Conservation (phyloP, 2,888 invertebrate genomes). For the Drosophila atripex region DNA sequence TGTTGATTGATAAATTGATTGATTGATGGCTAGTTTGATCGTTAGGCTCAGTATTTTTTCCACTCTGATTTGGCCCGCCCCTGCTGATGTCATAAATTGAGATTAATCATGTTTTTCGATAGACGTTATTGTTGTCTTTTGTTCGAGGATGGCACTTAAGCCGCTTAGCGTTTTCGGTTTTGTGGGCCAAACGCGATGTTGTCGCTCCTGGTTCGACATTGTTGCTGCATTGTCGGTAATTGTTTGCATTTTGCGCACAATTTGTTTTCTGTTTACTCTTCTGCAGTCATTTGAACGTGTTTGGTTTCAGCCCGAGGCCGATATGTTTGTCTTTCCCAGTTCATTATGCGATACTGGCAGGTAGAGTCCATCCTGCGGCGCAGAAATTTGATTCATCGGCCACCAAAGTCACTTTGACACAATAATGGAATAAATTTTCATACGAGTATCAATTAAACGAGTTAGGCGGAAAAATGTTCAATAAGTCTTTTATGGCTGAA, state of each 20-base stretch:
- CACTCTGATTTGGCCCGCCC: constrained; percentile 17
- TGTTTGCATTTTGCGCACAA: constrained; percentile 36
- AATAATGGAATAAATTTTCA: not conserved
- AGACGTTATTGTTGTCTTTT: constrained; percentile 37
- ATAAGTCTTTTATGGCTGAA: not conserved
- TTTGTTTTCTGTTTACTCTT: constrained; percentile 39
- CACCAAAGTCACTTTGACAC: constrained; percentile 4
- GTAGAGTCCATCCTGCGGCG: not conserved
- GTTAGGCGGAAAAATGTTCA: not conserved
- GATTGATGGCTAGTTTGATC: constrained; percentile 63
- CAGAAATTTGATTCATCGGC: not conserved
- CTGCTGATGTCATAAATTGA: constrained; percentile 72
- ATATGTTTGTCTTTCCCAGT: constrained; percentile 28
- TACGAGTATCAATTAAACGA: not conserved
- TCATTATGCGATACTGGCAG: constrained; percentile 9
- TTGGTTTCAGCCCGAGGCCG: constrained; percentile 7
- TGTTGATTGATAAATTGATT: constrained; percentile 77
- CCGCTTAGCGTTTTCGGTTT: constrained; percentile 58
- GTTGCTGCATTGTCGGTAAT: constrained; percentile 27
- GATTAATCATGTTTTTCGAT: constrained; percentile 74
- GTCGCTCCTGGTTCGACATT: constrained; percentile 26
- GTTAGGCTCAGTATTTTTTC: constrained; percentile 44
- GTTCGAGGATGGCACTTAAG: constrained; percentile 66
- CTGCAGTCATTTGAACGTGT: constrained; percentile 26
- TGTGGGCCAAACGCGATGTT: constrained; percentile 19